Conservation (phyloP, 1,140 invertebrate species). For the Bombyx mori region DNA sequence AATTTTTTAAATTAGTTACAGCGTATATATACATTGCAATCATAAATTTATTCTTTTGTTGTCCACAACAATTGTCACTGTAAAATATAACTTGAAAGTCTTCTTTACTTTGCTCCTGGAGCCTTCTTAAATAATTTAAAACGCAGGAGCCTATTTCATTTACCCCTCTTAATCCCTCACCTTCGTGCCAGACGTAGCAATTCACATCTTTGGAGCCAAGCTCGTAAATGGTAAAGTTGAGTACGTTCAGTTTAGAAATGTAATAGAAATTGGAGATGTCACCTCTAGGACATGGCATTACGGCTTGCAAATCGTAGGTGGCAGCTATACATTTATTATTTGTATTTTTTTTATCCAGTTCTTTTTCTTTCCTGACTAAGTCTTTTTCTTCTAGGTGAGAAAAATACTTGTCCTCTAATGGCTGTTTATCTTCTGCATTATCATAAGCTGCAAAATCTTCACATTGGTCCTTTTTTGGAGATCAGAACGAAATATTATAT, state of each 20-base stretch:
- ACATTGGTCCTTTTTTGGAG: not conserved
- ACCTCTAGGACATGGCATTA: too few species aligned
- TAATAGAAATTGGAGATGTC: too few species aligned
- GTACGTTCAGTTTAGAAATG: not conserved
- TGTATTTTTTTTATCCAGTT: too few species aligned
- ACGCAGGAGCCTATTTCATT: constrained; percentile 32
- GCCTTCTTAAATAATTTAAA: constrained; percentile 20
- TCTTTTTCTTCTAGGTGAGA: not conserved
- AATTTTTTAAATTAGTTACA: constrained; percentile 17
- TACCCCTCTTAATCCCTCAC: constrained; percentile 20
- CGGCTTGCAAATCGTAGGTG: too few species aligned
- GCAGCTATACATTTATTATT: too few species aligned
- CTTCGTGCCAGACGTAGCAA: constrained; percentile 2
- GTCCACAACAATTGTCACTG: constrained; percentile 45
- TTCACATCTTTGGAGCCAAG: not conserved
- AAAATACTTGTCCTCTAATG: too few species aligned
- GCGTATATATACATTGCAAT: constrained; percentile 11
- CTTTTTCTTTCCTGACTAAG: not conserved
- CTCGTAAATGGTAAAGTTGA: not conserved
- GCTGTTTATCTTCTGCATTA: too few species aligned
- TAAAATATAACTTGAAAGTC: constrained; percentile 42
- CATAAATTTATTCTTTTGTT: constrained; percentile 54
- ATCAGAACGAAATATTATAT: constrained; percentile 8
- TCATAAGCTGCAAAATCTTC: too few species aligned
- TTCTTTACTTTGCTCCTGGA: constrained; percentile 13